Base-by-base conservation (phyloP, 92 coral and sea anemone species). In the Diadumene lineata region DNA sequence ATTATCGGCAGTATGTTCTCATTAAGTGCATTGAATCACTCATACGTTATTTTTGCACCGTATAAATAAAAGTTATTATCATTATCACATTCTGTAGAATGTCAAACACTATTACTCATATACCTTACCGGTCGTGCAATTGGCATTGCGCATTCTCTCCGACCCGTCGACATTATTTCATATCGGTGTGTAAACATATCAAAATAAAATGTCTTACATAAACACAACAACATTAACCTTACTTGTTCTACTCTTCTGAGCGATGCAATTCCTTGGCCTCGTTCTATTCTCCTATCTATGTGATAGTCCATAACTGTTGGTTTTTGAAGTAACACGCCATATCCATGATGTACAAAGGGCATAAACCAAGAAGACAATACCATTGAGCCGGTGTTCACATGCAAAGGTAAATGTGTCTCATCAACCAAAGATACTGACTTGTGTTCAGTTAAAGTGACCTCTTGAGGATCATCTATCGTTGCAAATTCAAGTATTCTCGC, bases 211-310 rank as follows among this genome's bases (percentile, higher is more conserved):
- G 6, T 38, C 48, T 38, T 13, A 4, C 6, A 38, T 38, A 38
- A 4, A 13, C 48, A 38, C 13, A 38, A 38, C 6, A 38, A 13
- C 48, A 4, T 6, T 38, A 4, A 13, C 13, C 76, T 68, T 74
- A 85, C 89, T 64, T 80, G 64, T 50, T 85, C 89, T 11, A 85
- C 75, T 74, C 63, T 73, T 50, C 89, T 69, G 28, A 72, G 43
- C 44, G 89, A 85, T 4, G 75, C 62, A 34, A 73, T 75, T 26
- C 89, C 85, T 21, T 44, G 25, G 58, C 29, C 25, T 28, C 60
- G n/a, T 28, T 77, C 51, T 34, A 75, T 75, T 44, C 44, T 19
- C 56, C 17, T 22, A 24, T 51, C 27, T 18, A 70, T 50, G 30
- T 29, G 33, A 33, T 70, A 63, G 24, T 50, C 60, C 43, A 68